These are phyloP conservation scores for Acanthococcus lagerstroemiae DNA, from an alignment of 2,888 invertebrate genomes.

Conservation along the genomic window DNA sequence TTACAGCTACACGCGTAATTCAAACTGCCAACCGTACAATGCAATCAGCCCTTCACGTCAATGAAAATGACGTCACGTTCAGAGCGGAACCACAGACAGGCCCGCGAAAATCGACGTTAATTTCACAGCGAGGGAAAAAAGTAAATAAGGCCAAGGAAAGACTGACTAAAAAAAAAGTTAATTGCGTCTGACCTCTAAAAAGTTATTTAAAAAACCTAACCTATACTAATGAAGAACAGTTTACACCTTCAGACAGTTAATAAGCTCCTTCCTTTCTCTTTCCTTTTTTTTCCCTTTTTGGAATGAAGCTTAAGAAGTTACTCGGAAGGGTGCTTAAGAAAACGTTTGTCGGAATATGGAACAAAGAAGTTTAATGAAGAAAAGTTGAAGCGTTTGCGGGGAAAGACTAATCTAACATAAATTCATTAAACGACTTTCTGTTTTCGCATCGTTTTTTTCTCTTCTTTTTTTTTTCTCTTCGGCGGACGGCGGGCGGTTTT, in stretches of 20 bases:
- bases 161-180: conserved; percentile 26
- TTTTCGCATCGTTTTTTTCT: background rate
- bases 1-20: too few relatives aligned
- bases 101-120: too few relatives aligned
- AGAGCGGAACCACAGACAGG: too few relatives aligned
- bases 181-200: conserved; percentile 27
- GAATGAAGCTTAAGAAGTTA: background rate
- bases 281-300: background rate
- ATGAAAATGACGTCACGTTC: too few relatives aligned
- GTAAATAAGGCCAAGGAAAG: too few relatives aligned
- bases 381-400: conserved; percentile 25
- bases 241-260: conserved; percentile 29
- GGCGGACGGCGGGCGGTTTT: too few relatives aligned
- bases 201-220: conserved; percentile 24
- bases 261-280: conserved; percentile 9
- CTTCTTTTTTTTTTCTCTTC: background rate
- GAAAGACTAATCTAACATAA: conserved; percentile 29
- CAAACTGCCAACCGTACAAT: too few relatives aligned
- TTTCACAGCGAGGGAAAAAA: too few relatives aligned
- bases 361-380: conserved; percentile 29
- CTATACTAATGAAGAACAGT: conserved; percentile 28
- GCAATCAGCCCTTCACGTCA: too few relatives aligned
- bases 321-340: conserved; percentile 7
- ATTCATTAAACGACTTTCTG: conserved; percentile 25
- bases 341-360: conserved; percentile 12